Conservation (phyloP, 1,140 invertebrate species). For the Drosophila murphyi region DNA sequence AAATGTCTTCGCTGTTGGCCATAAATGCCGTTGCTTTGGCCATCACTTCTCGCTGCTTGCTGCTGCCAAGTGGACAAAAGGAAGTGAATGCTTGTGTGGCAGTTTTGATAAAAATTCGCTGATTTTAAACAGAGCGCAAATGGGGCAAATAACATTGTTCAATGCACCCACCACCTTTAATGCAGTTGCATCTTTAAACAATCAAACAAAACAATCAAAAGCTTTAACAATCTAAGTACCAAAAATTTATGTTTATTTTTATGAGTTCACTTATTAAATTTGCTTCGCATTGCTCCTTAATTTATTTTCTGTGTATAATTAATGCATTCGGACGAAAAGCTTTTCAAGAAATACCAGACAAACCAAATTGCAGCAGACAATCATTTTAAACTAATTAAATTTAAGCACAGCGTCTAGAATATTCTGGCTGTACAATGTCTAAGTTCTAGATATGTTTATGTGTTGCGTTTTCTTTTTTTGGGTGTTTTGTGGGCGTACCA, state of each 20-base stretch:
- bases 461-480: not conserved
- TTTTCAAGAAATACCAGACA: conserved; percentile 44
- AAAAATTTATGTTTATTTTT: not conserved
- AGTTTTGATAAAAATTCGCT: conserved; percentile 17
- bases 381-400: conserved; percentile 74
- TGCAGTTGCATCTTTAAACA: conserved; percentile 7
- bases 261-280: not conserved
- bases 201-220: not conserved
- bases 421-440: conserved; percentile 28
- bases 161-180: not conserved
- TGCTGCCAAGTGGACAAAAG: conserved; percentile 25
- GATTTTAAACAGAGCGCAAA: conserved; percentile 7
- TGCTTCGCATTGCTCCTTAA: not conserved
- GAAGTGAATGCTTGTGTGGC: conserved; percentile 23
- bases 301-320: not conserved
- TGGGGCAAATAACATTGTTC: conserved; percentile 11
- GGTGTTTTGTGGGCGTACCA: conserved; percentile 32
- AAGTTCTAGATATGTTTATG: conserved; percentile 10
- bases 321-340: not conserved
- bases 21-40: conserved; percentile 35
- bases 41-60: not conserved
- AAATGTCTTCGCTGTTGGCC: conserved; percentile 40
- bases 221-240: not conserved
- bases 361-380: conserved; percentile 35
- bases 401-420: conserved; percentile 53